Evolutionary conservation across 2,888 invertebrate genomes (phyloP), one percentile per base, ranked within the genome.

Genomic region (Abrostola tripartita): DNA sequence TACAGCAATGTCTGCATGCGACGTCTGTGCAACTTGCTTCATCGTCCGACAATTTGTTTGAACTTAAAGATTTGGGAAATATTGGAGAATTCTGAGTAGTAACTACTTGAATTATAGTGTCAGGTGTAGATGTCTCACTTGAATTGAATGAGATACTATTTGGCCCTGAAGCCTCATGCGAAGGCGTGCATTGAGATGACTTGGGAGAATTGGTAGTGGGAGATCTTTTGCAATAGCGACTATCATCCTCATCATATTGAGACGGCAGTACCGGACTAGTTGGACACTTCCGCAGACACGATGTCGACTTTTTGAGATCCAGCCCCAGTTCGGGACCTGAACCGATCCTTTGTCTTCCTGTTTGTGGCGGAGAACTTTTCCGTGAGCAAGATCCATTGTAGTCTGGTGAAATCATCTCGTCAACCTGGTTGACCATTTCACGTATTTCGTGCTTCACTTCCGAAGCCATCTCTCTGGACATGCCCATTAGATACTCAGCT

Each of bases 381-480:
- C 95, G 88, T 0, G 91, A 91, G 74, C 85, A 84, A 5, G 78
- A 83, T 1, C 89, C 88, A 6, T 81, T 83, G 60, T 89, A 90
- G 56, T 95, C 95, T 1, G 95, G 95, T 9, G 95, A 95, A 60
- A 95, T 95, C 90, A 96, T 95, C 81, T 96, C 97, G 76, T 97
- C 97, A 2, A 97, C 97, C 52, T 97, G 96, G 85, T 95, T 96
- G 0, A 96, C 96, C 90, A 96, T 96, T 86, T 96, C 97, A 53
- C 97, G 95, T 70, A 97, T 97, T 87, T 97, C 97, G 6, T 96
- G 96, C 86, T 97, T 97, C 24, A 97, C 96, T 91, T 97, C 97
- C 57, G 96, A 97, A 8, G 97, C 97, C 96, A 97, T 97, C 85
- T 97, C 96, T 83, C 95, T 96, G 0, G 97, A 97, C 85, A 97